Evolutionary conservation across 2,888 invertebrate species (phyloP), one percentile per base, ranked within the genome.

Genomic region (Corythucha ciliata): DNA sequence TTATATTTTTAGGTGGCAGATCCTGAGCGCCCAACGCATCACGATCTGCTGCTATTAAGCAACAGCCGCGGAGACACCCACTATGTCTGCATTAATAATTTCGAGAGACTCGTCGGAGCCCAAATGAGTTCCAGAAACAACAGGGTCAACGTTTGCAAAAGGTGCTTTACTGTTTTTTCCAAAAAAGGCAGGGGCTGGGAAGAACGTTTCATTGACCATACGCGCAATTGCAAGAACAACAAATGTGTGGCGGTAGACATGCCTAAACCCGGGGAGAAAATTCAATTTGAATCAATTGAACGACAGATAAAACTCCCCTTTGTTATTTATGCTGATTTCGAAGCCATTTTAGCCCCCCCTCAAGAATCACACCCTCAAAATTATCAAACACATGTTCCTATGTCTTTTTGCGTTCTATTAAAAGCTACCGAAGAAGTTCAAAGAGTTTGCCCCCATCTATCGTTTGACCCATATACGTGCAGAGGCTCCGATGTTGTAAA

Each of bases 281-380:
- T 39, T 3, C 3, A 39, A 10, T 39, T 39, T 22, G 40, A 39
- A 18, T n/a, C 3, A 6, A 22, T 39, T 5, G 40, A 39, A 12
- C 40, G 16, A 18, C 20, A n/a, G n/a, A 18, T 39, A 18, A 18
- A 22, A 20, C n/a, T 39, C 4, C 40, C 40, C n/a, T 39, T 39
- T 10, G 40, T 39, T 10, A 5, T 39, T 18, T 39, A 39, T 22
- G 40, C 40, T n/a, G 40, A 39, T 10, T 39, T 39, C 10, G 40
- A 39, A 10, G 16, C 40, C 6, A 39, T 39, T 39, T 21, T 39
- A 10, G 20, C 40, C 40, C 16, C 20, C 21, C n/a, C n/a, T n/a
- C n/a, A n/a, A n/a, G n/a, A n/a, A n/a, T n/a, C n/a, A n/a, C n/a
- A n/a, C n/a, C n/a, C n/a, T n/a, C n/a, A n/a, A n/a, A n/a, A n/a